A percentile compares a stretch with the other conserved stretches of the same genome.
phyloP scores from a whole-genome alignment of 2,888 invertebrate species.

The Trachelus iudaicus region DNA sequence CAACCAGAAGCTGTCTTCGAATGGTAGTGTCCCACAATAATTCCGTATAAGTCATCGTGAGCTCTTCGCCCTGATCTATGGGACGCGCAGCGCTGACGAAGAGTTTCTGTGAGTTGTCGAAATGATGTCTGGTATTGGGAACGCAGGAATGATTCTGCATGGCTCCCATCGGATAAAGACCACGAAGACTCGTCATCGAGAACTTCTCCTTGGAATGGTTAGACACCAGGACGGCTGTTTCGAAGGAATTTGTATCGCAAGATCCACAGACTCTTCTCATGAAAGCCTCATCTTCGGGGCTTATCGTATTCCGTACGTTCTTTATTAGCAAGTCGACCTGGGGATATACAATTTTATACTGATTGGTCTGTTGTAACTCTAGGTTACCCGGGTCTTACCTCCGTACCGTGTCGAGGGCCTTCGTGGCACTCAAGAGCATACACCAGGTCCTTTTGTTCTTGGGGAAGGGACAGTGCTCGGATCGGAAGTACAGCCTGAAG shows the following conservation, averaged over 20 bases:
- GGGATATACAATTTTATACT: background rate
- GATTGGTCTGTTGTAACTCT: background rate
- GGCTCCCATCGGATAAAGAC: conserved; percentile 75
- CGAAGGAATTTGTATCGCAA: conserved; percentile 78
- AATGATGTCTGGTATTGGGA: conserved; percentile 75
- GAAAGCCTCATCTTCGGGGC: conserved; percentile 69
- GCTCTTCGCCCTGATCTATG: conserved; percentile 72
- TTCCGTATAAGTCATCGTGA: conserved; percentile 76
- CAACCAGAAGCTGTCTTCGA: conserved; percentile 71
- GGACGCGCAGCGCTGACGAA: conserved; percentile 71
- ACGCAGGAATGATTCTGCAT: conserved; percentile 78
- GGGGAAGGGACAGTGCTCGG: conserved; percentile 61
- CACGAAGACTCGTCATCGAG: conserved; percentile 68
- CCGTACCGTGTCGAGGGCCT: conserved; percentile 69
- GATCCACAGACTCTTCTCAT: conserved; percentile 72
- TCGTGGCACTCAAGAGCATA: conserved; percentile 68
- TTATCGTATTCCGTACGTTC: conserved; percentile 66
- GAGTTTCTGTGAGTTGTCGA: conserved; percentile 71
- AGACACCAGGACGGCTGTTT: conserved; percentile 68
- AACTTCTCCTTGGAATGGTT: conserved; percentile 57
- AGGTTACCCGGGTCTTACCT: conserved; percentile 57
- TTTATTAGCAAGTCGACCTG: conserved; percentile 68
- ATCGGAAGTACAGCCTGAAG: conserved; percentile 65
- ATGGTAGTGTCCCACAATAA: conserved; percentile 76
- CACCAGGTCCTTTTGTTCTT: conserved; percentile 69